These are phyloP conservation scores for Pseudomyrmex concolor DNA, from an alignment of 1,140 invertebrate genomes.

Conservation along the genomic window DNA sequence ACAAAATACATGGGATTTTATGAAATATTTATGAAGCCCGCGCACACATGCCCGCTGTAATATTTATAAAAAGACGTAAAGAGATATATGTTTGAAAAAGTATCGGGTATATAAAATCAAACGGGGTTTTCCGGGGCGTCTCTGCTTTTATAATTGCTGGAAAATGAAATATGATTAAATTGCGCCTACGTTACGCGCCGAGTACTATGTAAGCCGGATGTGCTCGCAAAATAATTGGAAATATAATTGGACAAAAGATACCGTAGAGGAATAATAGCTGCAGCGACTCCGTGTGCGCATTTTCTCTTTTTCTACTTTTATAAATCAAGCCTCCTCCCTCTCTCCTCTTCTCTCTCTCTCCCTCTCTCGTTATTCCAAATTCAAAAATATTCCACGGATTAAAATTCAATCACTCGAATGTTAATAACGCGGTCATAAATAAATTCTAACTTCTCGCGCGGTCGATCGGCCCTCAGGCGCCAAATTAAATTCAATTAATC, in stretches of 20 bases:
- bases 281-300: not conserved
- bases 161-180: constrained; percentile 60
- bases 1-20: constrained; percentile 3
- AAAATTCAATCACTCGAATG: constrained; percentile 63
- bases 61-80: constrained; percentile 37
- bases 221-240: constrained; percentile 61
- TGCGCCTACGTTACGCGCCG: constrained; percentile 48
- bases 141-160: constrained; percentile 28
- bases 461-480: not conserved
- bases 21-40: constrained; percentile 17
- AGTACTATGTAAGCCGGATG: constrained; percentile 53
- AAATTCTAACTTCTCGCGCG: constrained; percentile 30
- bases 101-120: constrained; percentile 26
- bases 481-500: constrained; percentile 72
- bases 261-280: constrained; percentile 34
- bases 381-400: constrained; percentile 53
- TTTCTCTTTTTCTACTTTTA: constrained; percentile 39
- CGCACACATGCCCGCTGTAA: not conserved
- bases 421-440: constrained; percentile 49
- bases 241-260: constrained; percentile 61
- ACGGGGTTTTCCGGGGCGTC: not conserved
- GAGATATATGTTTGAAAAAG: constrained; percentile 39
- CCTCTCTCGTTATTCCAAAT: constrained; percentile 25
- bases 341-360: not conserved
- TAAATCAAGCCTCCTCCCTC: constrained; percentile 24